Base-by-base conservation (phyloP, 2,888 invertebrate genomes). In the Acrobasis consociella region DNA sequence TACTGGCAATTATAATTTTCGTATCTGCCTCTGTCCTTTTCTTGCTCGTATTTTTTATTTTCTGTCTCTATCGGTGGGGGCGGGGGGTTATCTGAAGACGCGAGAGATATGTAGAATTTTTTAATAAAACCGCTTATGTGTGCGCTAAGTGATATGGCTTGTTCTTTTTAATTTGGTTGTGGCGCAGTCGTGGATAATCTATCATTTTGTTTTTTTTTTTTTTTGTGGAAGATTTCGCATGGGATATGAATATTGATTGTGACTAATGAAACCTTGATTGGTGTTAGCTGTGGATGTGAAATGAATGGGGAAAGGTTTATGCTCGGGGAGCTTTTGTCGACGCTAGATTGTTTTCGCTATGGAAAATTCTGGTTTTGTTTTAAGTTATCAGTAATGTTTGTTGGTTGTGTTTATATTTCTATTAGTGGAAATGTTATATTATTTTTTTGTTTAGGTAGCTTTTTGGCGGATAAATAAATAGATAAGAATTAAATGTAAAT, bases 221-320 rank as follows among this genome's bases (percentile, higher is more conserved):
- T 72, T 72, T 70, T 72, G 72, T 65, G 76, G 74, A 85, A 85
- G 86, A 89, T 88, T 89, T 83, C 90, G 91, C 91, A 87, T 89
- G 91, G 91, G 90, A 91, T 91, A 89, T 91, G 88, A 87, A 89
- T 91, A 92, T 92, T 91, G 91, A 91, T 91, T 91, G 91, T 91
- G 73, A 84, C 83, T 91, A 89, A 91, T 91, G 91, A 91, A 89
- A 83, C 83, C 87, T 83, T 86, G 89, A 91, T 91, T 90, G 90
- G 89, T 86, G 78, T 80, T 80, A 80, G 82, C 80, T 76, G 85
- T 76, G 80, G 87, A 87, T 89, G 85, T 89, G 89, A 87, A 87
- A 82, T 84, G 80, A 84, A 73, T 79, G 78, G 22, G 22, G n/a
- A 83, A 82, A 81, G 77, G 77, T 77, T 82, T 85, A 80, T 74